phyloP scores from a whole-genome alignment of 2,797 vertebrate genomes.

The Sarcophilus harrisii region DNA sequence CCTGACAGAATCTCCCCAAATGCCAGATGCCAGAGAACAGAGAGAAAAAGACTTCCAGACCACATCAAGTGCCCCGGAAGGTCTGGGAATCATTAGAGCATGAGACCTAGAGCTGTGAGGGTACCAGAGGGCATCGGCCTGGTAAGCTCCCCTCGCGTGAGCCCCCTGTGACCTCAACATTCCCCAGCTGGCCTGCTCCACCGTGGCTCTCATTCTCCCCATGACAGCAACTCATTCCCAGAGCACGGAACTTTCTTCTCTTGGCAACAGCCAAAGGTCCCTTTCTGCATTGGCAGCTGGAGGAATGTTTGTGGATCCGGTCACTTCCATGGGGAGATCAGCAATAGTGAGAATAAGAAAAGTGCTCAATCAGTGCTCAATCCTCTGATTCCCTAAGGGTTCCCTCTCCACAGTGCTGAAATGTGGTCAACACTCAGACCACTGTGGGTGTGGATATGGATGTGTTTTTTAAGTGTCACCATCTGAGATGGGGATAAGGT shows the following conservation, averaged over 20 bases:
- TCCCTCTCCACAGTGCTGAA: not conserved
- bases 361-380: not conserved
- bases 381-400: not conserved
- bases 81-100: not conserved
- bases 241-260: not conserved
- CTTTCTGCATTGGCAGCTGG: not conserved
- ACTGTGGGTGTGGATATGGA: not conserved
- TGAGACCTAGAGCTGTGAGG: not conserved
- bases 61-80: not conserved
- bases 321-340: not conserved
- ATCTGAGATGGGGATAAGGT: not conserved
- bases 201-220: too few species aligned
- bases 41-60: not conserved
- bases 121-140: not conserved
- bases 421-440: not conserved
- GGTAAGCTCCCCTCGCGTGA: not conserved
- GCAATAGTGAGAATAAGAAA: not conserved
- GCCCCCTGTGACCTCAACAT: not conserved
- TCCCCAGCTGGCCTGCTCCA: not conserved
- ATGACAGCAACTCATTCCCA: not conserved
- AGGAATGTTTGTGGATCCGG: not conserved
- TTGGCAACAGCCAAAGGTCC: not conserved
- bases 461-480: not conserved
- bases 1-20: not conserved
- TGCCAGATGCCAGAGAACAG: not conserved